Evolutionary conservation across 2,113 vertebrate species (phyloP).

Genomic region (Macquaria australasica): DNA sequence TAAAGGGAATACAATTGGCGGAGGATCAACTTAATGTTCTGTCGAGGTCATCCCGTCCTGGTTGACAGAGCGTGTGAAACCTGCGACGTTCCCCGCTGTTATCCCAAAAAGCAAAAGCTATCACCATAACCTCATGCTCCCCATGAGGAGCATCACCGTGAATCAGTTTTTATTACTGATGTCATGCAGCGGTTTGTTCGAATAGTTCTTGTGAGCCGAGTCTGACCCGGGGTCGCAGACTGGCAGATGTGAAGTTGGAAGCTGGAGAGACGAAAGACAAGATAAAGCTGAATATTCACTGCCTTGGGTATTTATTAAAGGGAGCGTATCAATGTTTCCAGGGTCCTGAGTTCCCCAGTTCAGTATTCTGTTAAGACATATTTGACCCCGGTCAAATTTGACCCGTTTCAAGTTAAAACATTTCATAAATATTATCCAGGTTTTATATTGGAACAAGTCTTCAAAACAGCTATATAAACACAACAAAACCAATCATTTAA

Average conservation of each 20-base stretch:
- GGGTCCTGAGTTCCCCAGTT: too few relatives aligned
- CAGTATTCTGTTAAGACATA: too few relatives aligned
- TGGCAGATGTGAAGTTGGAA: constrained; percentile 42
- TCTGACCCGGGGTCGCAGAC: background rate
- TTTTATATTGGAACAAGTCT: too few relatives aligned
- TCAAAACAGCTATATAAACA: too few relatives aligned
- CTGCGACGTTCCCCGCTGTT: constrained; percentile 23
- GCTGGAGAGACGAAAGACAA: constrained; percentile 10
- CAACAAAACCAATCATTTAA: too few relatives aligned
- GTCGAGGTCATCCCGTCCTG: constrained; percentile 52
- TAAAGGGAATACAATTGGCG: constrained; percentile 36
- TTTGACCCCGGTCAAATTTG: too few relatives aligned
- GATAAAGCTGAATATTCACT: constrained; percentile 47
- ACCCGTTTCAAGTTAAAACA: too few relatives aligned
- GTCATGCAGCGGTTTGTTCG: constrained; percentile 47
- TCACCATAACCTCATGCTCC: constrained; percentile 21
- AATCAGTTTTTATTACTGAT: constrained; percentile 39
- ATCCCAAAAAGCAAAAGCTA: constrained; percentile 41
- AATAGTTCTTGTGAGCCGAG: constrained; percentile 10
- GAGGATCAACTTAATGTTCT: constrained; percentile 36
- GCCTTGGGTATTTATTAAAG: constrained; percentile 29
- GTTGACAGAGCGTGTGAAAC: constrained; percentile 24
- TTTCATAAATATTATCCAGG: too few relatives aligned
- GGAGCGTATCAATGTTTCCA: too few relatives aligned
- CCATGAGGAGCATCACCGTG: constrained; percentile 1